Base-by-base conservation (phyloP, 2,797 vertebrate species). In the Amblyopsis hoosieri region DNA sequence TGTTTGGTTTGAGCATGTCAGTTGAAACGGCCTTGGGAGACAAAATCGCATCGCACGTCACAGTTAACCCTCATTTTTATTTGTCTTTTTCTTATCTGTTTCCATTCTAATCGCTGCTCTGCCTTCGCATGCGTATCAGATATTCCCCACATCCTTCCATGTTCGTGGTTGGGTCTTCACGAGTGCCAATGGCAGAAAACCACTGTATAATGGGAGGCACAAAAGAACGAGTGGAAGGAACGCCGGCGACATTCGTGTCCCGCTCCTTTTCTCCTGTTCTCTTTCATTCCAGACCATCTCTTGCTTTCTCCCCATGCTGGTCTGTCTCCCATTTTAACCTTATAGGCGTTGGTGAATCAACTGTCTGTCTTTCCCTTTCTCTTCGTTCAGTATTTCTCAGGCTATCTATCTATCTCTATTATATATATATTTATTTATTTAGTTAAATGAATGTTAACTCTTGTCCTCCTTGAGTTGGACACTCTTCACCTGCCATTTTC, bases 241-340 rank as follows among this genome's bases (percentile, higher is more conserved):
- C 72, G 75, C 68, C 71, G 68, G 70, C 67, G 42, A 71, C 57
- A 66, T 62, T 81, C 76, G 63, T 80, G 54, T 68, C 81, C 62
- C 78, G 81, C 84, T 76, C 79, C 59, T 83, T 74, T 77, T 48
- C 66, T 74, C 77, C 87, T 75, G 84, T 64, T 80, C 65, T 70
- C 82, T 82, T 75, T 29, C 23, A 29, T 29, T 29, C 23, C 23
- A 29, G 23, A 29, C 23, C 23, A 29, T 29, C 23, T 29, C 23
- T 29, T 29, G 23, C 23, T 4, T 29, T 29, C 23, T 29, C 23
- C 23, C 23, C 23, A 29, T 29, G 23, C 23, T 29, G 8, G 33
- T 37, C 33, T 9, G 8, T 37, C 33, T 65, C 83, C 72, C 78
- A 55, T 73, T 65, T 78, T 29, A 4, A 73, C 69, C 72, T 72